A percentile compares a stretch with the other conserved stretches of the same genome.
Conservation (phyloP, 2,888 invertebrate genomes). For the Ferdinandea cuprea region DNA sequence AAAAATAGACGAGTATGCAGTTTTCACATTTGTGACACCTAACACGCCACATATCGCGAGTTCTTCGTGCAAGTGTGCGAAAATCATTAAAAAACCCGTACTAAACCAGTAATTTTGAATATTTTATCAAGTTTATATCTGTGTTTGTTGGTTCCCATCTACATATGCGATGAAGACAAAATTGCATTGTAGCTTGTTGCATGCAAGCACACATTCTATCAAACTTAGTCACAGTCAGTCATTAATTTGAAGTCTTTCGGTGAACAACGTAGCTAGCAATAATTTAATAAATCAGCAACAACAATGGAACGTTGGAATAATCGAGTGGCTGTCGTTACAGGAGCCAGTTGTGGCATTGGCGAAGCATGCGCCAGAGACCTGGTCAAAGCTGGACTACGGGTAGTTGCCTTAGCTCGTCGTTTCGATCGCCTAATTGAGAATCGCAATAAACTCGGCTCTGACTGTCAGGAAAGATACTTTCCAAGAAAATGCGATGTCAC, state of each 20-base stretch:
- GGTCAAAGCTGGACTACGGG: conserved; percentile 84
- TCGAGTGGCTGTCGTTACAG: conserved; percentile 86
- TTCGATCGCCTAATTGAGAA: conserved; percentile 43
- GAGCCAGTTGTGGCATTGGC: conserved; percentile 87
- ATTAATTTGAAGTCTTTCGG: not conserved
- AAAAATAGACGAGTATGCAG: too few species aligned
- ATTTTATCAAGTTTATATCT: too few species aligned
- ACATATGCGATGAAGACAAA: too few species aligned
- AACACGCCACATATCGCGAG: too few species aligned
- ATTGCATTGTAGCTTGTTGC: too few species aligned
- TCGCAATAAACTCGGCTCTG: conserved; percentile 8
- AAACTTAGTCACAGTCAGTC: conserved; percentile 21
- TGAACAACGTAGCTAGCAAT: too few species aligned
- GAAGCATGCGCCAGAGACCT: conserved; percentile 83
- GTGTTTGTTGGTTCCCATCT: too few species aligned
- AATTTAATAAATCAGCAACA: not conserved
- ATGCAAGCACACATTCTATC: too few species aligned
- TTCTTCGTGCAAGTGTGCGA: too few species aligned
- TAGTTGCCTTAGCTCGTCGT: conserved; percentile 84
- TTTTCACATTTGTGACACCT: too few species aligned
- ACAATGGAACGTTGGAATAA: conserved; percentile 81
- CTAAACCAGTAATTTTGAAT: too few species aligned
- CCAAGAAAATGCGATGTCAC: conserved; percentile 81
- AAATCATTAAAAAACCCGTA: too few species aligned
- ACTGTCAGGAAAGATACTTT: conserved; percentile 25